These are phyloP conservation scores for Mirounga angustirostris DNA, from an alignment of 2,113 vertebrate species.

Conservation along the genomic window DNA sequence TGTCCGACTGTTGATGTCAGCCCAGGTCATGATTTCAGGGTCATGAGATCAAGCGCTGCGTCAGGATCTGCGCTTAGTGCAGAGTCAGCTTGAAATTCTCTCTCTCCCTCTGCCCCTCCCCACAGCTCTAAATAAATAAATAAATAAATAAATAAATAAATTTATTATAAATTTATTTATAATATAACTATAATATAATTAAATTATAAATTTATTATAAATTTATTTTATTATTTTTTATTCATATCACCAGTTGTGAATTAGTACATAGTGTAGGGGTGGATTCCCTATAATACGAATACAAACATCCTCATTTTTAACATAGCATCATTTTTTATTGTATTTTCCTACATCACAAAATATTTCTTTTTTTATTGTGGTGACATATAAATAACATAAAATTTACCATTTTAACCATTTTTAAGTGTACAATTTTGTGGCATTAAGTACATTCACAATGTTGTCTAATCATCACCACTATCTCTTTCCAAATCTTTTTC, in stretches of 20 bases:
- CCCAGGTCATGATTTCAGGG: background rate
- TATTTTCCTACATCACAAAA: constrained; percentile 27
- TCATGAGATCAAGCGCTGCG: background rate
- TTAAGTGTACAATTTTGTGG: background rate
- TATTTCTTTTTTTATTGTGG: background rate
- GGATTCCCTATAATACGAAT: background rate
- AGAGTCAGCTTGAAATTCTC: background rate
- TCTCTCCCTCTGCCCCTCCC: background rate
- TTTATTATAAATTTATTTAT: too few species aligned
- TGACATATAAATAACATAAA: background rate
- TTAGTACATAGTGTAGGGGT: background rate
- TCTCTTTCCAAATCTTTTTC: background rate
- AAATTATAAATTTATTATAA: too few species aligned
- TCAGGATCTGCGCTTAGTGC: background rate
- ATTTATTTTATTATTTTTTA: background rate
- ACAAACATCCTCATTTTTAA: background rate
- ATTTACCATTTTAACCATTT: background rate
- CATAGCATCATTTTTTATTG: background rate
- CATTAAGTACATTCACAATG: background rate
- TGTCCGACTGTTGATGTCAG: background rate
- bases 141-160: background rate
- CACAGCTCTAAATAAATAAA: background rate
- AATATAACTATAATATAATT: too few species aligned
- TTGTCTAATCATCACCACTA: background rate
- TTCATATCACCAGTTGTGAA: background rate